Evolutionary conservation across 2,113 vertebrate species (phyloP).

Genomic region (Casuarius casuarius): DNA sequence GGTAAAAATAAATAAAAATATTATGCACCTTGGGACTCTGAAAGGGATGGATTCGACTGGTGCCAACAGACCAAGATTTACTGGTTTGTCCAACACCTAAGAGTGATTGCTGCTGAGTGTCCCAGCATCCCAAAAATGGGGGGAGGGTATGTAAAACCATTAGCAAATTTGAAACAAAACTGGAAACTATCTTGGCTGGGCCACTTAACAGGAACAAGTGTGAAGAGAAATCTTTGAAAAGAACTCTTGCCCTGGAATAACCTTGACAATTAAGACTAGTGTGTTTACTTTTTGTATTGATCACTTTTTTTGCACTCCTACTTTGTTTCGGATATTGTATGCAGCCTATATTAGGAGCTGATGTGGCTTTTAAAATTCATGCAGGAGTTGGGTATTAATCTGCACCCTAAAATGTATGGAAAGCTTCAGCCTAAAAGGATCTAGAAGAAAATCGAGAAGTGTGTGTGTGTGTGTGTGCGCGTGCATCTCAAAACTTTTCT

Average conservation of each 20-base stretch:
- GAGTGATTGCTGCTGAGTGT: constrained; percentile 64
- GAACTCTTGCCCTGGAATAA: constrained; percentile 86
- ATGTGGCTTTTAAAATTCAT: constrained; percentile 70
- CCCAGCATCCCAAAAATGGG: constrained; percentile 58
- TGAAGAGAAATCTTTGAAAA: constrained; percentile 74
- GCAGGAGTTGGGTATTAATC: constrained; percentile 72
- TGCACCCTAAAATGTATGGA: constrained; percentile 61
- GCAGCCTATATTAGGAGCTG: constrained; percentile 76
- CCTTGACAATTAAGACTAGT: constrained; percentile 83
- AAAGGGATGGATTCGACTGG: constrained; percentile 58
- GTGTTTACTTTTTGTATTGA: constrained; percentile 85
- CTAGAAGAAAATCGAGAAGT: constrained; percentile 64
- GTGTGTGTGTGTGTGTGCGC: background rate
- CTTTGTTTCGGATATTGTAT: constrained; percentile 74
- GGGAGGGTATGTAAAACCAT: constrained; percentile 62
- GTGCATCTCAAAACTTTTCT: constrained; percentile 30
- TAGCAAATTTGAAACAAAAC: constrained; percentile 66
- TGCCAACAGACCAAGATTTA: constrained; percentile 66
- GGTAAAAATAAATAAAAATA: constrained; percentile 42
- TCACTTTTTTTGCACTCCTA: constrained; percentile 82
- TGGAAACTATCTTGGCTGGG: constrained; percentile 76
- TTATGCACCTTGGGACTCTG: constrained; percentile 69
- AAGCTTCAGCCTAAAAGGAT: constrained; percentile 64
- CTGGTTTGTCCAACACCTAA: constrained; percentile 71
- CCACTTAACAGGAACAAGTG: constrained; percentile 69